Evolutionary conservation across 1,140 invertebrate species (phyloP), one percentile per base, ranked within the genome.

Genomic region (Monochamus saltuarius): DNA sequence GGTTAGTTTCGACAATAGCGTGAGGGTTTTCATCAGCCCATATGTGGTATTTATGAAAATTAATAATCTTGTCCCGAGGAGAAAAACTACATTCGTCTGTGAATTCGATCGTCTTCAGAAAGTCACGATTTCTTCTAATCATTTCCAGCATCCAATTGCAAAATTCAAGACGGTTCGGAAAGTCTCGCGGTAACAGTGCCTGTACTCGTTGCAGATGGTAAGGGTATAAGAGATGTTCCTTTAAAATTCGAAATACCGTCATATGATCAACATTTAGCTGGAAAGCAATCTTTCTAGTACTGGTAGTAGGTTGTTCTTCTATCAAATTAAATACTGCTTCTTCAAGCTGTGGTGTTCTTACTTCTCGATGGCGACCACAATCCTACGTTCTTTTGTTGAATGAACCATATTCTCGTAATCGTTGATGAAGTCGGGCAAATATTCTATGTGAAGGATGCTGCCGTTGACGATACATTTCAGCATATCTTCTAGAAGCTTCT

Each of bases 1-100:
- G 68, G 51, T 64, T 19, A 36, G 63, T 61, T 61, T 74, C 53
- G 47, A 66, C n/a, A 14, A 73, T 70, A 38, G 65, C 67, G 65
- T 75, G 63, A 36, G 74, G 73, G 66, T 79, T 79, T 65, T 74
- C 72, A 17, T 64, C 59, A 13, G 71, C 50, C 71, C 75, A 79
- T 37, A 65, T 50, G 54, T 80, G 74, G 40, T 69, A 53, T 56
- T 79, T 79, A 46, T 77, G 76, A n/a, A 72, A 58, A 62, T 78
- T 78, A 17, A 73, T 66, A 52, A 71, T 66, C 7, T 67, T 70
- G 39, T 68, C 59, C 62, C 69, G 63, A 43, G 66, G 63, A 43
- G 66, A 61, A 69, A 73, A 76, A 55, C 47, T 69, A 16, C 71
- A 69, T 46, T 75, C 71, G 63, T 76, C 72, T 19, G 72, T 73